Percentiles rank a stretch among this genome's conserved stretches.
Conservation (phyloP, 2,888 invertebrate genomes). For the Bombyx huttoni region DNA sequence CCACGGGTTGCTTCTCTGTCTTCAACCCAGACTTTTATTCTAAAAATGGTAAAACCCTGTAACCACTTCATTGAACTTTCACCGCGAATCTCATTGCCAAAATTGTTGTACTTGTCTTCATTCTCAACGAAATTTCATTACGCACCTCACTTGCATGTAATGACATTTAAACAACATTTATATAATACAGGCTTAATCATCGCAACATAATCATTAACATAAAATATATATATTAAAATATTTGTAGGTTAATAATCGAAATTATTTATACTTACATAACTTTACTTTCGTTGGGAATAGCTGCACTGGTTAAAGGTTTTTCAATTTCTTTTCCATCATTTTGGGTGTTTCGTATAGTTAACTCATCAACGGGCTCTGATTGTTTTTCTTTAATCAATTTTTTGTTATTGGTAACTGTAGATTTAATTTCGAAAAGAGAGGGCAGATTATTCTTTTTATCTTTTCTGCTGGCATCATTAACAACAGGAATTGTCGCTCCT, state of each 20-base stretch:
- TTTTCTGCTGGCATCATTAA: not conserved
- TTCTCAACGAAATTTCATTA: too few species aligned
- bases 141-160: too few species aligned
- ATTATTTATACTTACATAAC: slow-evolving; percentile 36
- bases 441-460: not conserved
- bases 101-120: too few species aligned
- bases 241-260: not conserved
- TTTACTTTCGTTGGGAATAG: slow-evolving; percentile 3
- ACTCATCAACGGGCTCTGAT: not conserved
- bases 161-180: too few species aligned
- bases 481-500: not conserved
- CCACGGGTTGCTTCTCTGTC: slow-evolving; percentile 86
- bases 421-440: not conserved
- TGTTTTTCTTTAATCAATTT: not conserved
- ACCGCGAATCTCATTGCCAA: too few species aligned
- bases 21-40: slow-evolving; percentile 86
- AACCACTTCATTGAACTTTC: too few species aligned
- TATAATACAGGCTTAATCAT: too few species aligned
- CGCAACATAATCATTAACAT: too few species aligned
- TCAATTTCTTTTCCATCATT: slow-evolving; percentile 1
- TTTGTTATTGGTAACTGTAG: not conserved
- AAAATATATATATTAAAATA: too few species aligned
- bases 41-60: slow-evolving; percentile 29
- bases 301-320: not conserved
- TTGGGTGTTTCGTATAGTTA: slow-evolving; percentile 1